phyloP scores from a whole-genome alignment of 2,888 invertebrate genomes.

The Nasonia oneida region DNA sequence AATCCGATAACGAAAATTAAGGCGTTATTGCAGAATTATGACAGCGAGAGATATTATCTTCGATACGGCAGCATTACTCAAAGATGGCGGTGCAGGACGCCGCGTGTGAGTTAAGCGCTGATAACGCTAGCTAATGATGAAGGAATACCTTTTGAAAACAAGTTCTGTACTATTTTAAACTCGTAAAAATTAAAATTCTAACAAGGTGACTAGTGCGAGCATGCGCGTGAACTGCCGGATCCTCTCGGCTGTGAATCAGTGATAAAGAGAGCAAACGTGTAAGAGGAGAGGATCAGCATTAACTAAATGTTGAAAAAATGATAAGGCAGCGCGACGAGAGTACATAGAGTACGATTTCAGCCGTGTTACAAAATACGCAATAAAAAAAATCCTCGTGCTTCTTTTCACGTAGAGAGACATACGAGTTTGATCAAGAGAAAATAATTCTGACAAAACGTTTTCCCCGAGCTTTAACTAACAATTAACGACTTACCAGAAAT shows the following conservation, averaged over 20 bases:
- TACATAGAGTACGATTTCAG: constrained; percentile 48
- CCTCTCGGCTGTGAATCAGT: constrained; percentile 44
- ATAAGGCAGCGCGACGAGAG: constrained; percentile 52
- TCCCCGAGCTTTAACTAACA: constrained; percentile 13
- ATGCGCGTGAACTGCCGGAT: constrained; percentile 15
- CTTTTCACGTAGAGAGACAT: not conserved
- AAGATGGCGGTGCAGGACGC: not conserved
- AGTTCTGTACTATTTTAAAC: constrained; percentile 29
- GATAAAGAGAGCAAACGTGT: constrained; percentile 48
- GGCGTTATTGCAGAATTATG: not conserved
- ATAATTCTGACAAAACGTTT: constrained; percentile 18
- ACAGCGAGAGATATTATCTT: not conserved
- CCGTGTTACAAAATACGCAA: constrained; percentile 49
- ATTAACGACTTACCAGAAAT: constrained; percentile 17
- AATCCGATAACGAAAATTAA: not conserved
- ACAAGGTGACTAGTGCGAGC: constrained; percentile 18
- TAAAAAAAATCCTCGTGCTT: constrained; percentile 29
- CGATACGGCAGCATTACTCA: not conserved
- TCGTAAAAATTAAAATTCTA: constrained; percentile 51
- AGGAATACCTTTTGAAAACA: not conserved
- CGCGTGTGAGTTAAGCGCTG: not conserved
- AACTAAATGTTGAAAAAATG: constrained; percentile 57
- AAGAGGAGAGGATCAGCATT: constrained; percentile 39
- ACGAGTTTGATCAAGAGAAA: not conserved
- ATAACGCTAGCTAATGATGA: not conserved